Evolutionary conservation across 2,113 vertebrate genomes (phyloP).

Genomic region (Rhegmatorhina hoffmannsi): DNA sequence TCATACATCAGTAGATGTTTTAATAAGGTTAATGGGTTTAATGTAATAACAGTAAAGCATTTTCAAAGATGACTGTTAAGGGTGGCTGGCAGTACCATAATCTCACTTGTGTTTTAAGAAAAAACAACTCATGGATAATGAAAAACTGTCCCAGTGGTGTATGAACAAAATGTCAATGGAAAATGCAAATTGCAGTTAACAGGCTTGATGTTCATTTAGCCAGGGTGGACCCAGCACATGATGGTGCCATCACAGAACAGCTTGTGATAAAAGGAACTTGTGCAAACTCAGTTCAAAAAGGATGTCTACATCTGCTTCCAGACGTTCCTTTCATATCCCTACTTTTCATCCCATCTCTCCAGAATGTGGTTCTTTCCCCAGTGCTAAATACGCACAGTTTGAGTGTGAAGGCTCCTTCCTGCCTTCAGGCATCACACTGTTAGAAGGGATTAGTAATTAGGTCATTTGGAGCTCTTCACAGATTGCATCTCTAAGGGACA

Average conservation of each 20-base stretch:
- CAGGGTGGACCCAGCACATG: not conserved
- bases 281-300: not conserved
- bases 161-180: not conserved
- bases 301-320: not conserved
- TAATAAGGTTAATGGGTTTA: slow-evolving; percentile 50
- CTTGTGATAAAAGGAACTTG: not conserved
- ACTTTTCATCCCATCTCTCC: not conserved
- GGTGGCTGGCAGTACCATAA: not conserved
- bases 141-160: not conserved
- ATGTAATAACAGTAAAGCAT: not conserved
- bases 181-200: slow-evolving; percentile 16
- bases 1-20: not conserved
- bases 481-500: not conserved
- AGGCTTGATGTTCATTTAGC: not conserved
- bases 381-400: not conserved
- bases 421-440: not conserved
- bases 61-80: not conserved
- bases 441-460: slow-evolving; percentile 32
- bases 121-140: not conserved
- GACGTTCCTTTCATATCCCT: not conserved
- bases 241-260: not conserved
- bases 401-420: not conserved
- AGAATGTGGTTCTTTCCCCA: not conserved
- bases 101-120: not conserved
- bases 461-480: slow-evolving; percentile 18